Conservation (phyloP, 1,140 invertebrate genomes). For the Cotesia typhae region DNA sequence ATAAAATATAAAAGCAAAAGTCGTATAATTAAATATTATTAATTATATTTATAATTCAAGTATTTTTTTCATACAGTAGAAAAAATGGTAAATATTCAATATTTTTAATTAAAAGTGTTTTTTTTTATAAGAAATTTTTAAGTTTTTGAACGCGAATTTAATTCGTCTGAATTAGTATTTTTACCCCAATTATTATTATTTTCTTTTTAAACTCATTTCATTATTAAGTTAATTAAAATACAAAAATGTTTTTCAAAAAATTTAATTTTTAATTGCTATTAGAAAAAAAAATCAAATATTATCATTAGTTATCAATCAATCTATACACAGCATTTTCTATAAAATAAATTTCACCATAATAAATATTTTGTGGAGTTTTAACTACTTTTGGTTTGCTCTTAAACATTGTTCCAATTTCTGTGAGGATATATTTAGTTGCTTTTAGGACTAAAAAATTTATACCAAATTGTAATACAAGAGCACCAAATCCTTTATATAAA, state of each 20-base stretch:
- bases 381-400: constrained; percentile 62
- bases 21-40: too few species aligned
- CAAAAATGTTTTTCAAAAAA: background rate
- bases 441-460: constrained; percentile 84
- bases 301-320: background rate
- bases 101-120: too few species aligned
- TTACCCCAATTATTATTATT: too few species aligned
- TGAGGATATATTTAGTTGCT: constrained; percentile 78
- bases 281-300: constrained; percentile 7
- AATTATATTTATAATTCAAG: too few species aligned
- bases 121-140: too few species aligned
- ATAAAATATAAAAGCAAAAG: background rate
- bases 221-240: background rate
- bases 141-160: too few species aligned
- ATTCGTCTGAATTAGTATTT: too few species aligned
- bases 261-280: constrained; percentile 20
- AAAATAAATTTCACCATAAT: constrained; percentile 47
- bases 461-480: constrained; percentile 86
- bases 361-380: constrained; percentile 40
- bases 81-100: too few species aligned
- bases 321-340: constrained; percentile 9
- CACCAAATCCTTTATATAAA: constrained; percentile 94
- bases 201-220: too few species aligned
- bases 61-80: too few species aligned
- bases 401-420: constrained; percentile 70